Conservation (phyloP, 2,113 vertebrate genomes). For the Romanogobio albipinnatus region DNA sequence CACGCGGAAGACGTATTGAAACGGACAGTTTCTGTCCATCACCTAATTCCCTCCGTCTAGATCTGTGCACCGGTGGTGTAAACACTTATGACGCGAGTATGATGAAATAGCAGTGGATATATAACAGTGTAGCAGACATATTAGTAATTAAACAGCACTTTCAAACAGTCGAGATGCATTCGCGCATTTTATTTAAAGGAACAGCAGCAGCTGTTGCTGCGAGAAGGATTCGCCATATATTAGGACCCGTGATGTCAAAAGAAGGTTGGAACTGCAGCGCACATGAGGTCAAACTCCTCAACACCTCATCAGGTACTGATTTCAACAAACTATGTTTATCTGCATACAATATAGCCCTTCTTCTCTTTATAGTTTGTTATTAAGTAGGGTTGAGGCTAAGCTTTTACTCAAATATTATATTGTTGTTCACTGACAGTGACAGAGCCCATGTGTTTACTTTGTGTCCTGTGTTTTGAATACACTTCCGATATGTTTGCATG, state of each 20-base stretch:
- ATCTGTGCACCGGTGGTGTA: constrained; percentile 12
- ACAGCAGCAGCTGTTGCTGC: constrained; percentile 68
- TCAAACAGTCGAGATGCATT: constrained; percentile 62
- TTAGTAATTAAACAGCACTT: not conserved
- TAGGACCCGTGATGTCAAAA: constrained; percentile 70
- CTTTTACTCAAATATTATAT: not conserved
- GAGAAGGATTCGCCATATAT: constrained; percentile 70
- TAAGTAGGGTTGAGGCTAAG: not conserved
- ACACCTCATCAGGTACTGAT: constrained; percentile 73
- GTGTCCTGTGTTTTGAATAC: too few relatives aligned
- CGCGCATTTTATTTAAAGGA: constrained; percentile 65
- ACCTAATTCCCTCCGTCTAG: constrained; percentile 63
- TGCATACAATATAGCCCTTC: not conserved
- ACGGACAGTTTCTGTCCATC: constrained; percentile 60
- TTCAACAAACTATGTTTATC: not conserved
- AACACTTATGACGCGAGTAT: constrained; percentile 50
- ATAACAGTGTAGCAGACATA: not conserved
- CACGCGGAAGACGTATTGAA: constrained; percentile 59
- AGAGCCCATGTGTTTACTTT: not conserved
- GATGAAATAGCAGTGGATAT: constrained; percentile 10
- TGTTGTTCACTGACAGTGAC: not conserved
- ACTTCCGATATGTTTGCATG: not conserved
- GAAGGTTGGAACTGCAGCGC: constrained; percentile 69
- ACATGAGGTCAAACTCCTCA: constrained; percentile 77
- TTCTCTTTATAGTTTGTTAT: not conserved